Evolutionary conservation across 2,113 vertebrate species (phyloP).

Genomic region (Chionis minor): DNA sequence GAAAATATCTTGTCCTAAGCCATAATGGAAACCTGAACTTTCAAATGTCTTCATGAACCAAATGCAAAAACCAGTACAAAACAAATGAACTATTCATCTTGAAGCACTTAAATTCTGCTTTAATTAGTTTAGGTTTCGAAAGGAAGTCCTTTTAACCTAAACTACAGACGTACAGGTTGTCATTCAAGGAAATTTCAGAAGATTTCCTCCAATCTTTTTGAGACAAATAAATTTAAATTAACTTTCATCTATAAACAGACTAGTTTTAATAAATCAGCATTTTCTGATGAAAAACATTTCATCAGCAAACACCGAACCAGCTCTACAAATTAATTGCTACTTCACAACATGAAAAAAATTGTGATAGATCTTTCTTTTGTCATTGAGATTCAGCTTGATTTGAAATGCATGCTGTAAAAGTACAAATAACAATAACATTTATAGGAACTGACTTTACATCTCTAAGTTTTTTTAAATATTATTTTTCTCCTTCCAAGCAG

Average conservation of each 20-base stretch:
- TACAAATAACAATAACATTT: conserved; percentile 16
- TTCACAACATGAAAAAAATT: conserved; percentile 15
- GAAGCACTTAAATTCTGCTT: neutral
- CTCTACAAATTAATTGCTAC: conserved; percentile 43
- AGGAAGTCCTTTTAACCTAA: neutral
- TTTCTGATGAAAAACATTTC: conserved; percentile 28
- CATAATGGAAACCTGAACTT: neutral
- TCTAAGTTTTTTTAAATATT: neutral
- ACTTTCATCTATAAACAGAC: neutral
- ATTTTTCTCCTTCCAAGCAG: neutral
- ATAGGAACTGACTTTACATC: neutral
- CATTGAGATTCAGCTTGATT: conserved; percentile 22
- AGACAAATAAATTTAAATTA: conserved; percentile 10
- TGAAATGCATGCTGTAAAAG: conserved; percentile 39
- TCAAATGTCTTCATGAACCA: neutral
- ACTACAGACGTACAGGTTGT: neutral
- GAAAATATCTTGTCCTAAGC: neutral
- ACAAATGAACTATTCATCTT: neutral
- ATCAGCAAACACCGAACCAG: conserved; percentile 1
- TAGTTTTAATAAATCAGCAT: neutral
- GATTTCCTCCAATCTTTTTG: neutral
- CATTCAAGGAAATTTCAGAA: neutral
- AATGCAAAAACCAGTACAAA: neutral
- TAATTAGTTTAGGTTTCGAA: neutral
- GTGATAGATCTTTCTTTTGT: conserved; percentile 35